Evolutionary conservation across 2,113 vertebrate species (phyloP).

Genomic region (Ovibos moschatus): DNA sequence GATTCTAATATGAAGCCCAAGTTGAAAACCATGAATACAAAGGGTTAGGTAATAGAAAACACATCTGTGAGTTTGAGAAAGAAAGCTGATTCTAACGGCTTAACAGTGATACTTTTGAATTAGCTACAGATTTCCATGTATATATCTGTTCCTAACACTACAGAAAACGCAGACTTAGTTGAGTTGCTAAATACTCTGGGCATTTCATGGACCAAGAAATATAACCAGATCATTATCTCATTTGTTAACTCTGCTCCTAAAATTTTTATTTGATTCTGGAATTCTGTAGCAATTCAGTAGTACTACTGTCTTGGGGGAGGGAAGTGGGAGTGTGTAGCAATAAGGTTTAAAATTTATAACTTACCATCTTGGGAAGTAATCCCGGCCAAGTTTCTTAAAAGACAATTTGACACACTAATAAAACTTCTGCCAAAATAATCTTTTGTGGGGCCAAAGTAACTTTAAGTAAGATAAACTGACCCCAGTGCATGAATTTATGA

Average conservation of each 20-base stretch:
- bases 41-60: conserved; percentile 45
- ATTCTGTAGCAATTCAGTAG: conserved; percentile 42
- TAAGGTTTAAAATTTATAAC: conserved; percentile 63
- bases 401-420: conserved; percentile 67
- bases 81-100: background rate
- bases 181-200: conserved; percentile 17
- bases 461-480: conserved; percentile 54
- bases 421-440: conserved; percentile 69
- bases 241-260: conserved; percentile 26
- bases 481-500: conserved; percentile 30
- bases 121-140: conserved; percentile 52
- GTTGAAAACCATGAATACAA: background rate
- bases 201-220: conserved; percentile 52
- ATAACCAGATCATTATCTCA: conserved; percentile 51
- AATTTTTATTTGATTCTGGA: conserved; percentile 35
- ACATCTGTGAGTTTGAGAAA: conserved; percentile 27
- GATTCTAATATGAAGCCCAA: background rate
- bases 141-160: conserved; percentile 41
- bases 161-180: conserved; percentile 37
- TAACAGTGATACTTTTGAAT: conserved; percentile 41
- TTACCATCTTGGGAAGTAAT: conserved; percentile 63
- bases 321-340: conserved; percentile 51
- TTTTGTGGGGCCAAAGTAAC: conserved; percentile 59
- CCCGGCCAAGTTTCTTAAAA: conserved; percentile 65
- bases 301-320: conserved; percentile 42